Base-by-base conservation (phyloP, 2,888 invertebrate genomes). In the Rhingia rostrata region DNA sequence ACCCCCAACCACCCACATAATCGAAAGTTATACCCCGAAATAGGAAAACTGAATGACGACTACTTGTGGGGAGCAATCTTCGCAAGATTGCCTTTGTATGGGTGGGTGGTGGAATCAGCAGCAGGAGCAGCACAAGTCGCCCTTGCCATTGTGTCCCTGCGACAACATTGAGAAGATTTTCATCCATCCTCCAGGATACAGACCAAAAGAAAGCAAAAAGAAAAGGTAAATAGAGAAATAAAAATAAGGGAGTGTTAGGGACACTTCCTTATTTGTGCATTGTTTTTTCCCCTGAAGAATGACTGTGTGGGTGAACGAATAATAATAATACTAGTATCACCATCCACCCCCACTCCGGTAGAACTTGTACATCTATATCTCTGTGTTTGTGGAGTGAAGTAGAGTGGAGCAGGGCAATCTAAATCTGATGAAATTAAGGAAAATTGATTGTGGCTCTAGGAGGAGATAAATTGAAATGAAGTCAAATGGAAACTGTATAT, bases 391-490 rank as follows among this genome's bases (percentile, higher is more conserved):
- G 22, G n/a, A n/a, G 10, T 37, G 41, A 30, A 7, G 35, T n/a
- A 6, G 51, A 22, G 37, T 41, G 41, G 82, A 73, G 69, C 69
- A 69, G 73, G 83, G 51, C 73, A 80, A 80, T 84, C 79, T 75
- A 84, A 84, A 84, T 84, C 84, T 84, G 84, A 84, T 84, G 75
- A 84, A 84, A 84, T 84, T 84, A 84, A 84, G 84, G 79, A 84
- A 84, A 84, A 84, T 84, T 84, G 84, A 84, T 84, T 84, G 84
- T 84, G 84, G 84, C 84, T 84, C 70, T 74, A 84, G 84, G 84
- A 84, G 60, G 69, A 84, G 84, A 84, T 84, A 84, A 80, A 84
- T 84, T 84, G 80, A 84, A 84, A 84, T 84, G 80, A 84, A 84
- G 84, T 84, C 84, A 84, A 80, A 84, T 80, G 84, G 84, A 84